phyloP scores from a whole-genome alignment of 1,140 invertebrate genomes.

The Aradophagus sp. region DNA sequence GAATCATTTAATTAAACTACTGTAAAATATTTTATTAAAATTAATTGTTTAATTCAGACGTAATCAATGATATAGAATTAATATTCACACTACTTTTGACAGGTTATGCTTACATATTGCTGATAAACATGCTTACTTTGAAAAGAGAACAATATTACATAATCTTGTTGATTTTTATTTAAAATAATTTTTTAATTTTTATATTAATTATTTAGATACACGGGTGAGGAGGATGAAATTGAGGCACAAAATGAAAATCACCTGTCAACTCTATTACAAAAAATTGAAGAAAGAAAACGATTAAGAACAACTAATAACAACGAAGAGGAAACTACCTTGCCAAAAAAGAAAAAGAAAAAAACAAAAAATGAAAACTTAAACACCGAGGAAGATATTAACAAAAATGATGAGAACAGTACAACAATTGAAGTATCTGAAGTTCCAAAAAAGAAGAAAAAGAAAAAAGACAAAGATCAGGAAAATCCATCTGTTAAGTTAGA shows the following conservation, averaged over 20 bases:
- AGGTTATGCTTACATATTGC: no score
- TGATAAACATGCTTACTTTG: no score
- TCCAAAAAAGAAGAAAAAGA: slow-evolving; percentile 6
- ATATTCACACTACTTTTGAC: no score
- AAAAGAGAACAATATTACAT: no score
- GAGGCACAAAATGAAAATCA: slow-evolving; percentile 74
- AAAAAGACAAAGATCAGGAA: slow-evolving; percentile 50
- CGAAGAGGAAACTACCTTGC: neutral
- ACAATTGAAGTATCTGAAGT: no score
- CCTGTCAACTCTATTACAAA: slow-evolving; percentile 77
- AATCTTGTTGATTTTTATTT: no score
- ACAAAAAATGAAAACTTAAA: neutral
- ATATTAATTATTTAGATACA: slow-evolving; percentile 66
- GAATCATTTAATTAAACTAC: no score
- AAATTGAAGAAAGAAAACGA: slow-evolving; percentile 77
- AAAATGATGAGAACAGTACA: neutral
- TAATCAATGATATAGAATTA: no score
- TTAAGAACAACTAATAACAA: slow-evolving; percentile 13
- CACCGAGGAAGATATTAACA: slow-evolving; percentile 1
- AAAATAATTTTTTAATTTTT: no score
- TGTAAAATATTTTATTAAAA: no score
- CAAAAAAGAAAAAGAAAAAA: slow-evolving; percentile 4
- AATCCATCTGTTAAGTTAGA: neutral
- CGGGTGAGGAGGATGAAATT: slow-evolving; percentile 68
- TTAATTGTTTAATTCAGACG: no score